Percentiles rank a stretch among this genome's conserved stretches.
These are phyloP conservation scores for Erebia aethiops DNA, from an alignment of 2,888 invertebrate species.

Conservation along the genomic window DNA sequence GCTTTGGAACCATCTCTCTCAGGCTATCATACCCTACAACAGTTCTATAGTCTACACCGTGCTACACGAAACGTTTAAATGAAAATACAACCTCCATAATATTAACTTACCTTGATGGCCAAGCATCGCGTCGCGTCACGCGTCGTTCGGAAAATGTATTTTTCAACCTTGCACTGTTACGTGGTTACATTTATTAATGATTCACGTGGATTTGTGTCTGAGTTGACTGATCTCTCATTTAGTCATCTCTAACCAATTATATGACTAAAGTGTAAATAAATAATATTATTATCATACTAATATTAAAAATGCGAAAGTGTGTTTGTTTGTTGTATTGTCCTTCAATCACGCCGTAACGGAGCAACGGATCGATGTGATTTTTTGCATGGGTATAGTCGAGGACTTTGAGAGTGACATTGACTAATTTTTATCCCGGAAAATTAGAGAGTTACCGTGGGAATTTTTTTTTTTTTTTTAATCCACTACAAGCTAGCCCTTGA, in stretches of 20 bases:
- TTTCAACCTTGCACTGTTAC: conserved; percentile 46
- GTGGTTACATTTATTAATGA: conserved; percentile 9
- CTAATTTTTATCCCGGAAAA: too few species aligned
- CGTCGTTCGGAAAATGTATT: conserved; percentile 57
- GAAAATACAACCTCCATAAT: conserved; percentile 40
- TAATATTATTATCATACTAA: too few species aligned
- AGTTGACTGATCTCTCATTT: neutral
- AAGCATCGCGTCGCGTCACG: neutral
- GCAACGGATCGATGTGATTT: too few species aligned
- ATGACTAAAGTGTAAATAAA: too few species aligned
- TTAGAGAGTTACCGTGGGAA: too few species aligned
- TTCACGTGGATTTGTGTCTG: conserved; percentile 3
- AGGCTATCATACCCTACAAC: neutral
- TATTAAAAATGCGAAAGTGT: too few species aligned
- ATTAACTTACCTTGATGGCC: conserved; percentile 15
- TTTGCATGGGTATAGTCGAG: too few species aligned
- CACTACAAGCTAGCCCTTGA: too few species aligned
- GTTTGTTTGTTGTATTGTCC: too few species aligned
- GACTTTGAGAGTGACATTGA: too few species aligned
- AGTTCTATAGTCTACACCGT: conserved; percentile 9
- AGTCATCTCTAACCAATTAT: neutral
- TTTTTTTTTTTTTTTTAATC: too few species aligned
- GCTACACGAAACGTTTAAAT: conserved; percentile 20
- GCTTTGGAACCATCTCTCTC: conserved; percentile 32
- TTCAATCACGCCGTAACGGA: too few species aligned